A percentile compares a stretch with the other conserved stretches of the same genome.
Evolutionary conservation across 2,113 vertebrate species (phyloP).

Genomic region (Nyctereutes procyonoides): DNA sequence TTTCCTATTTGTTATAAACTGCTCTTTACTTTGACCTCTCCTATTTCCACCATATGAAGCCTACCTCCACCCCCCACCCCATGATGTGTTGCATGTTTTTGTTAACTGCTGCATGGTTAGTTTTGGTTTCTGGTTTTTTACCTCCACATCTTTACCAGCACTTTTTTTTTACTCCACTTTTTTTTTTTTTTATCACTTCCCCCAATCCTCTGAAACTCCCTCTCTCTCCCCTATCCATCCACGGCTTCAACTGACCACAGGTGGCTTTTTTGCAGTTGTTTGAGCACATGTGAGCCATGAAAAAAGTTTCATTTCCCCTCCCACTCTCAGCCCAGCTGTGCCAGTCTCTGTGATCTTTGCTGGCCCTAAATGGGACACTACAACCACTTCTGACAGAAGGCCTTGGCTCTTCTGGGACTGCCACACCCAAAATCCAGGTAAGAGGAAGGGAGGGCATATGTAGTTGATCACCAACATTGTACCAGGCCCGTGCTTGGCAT

Average conservation of each 20-base stretch:
- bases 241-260: conserved; percentile 69
- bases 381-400: not conserved
- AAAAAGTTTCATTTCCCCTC: conserved; percentile 75
- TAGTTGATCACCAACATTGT: not conserved
- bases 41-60: not conserved
- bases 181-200: not conserved
- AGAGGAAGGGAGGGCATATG: not conserved
- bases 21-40: not conserved
- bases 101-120: not conserved
- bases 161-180: no score
- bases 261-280: conserved; percentile 73
- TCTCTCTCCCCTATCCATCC: conserved; percentile 1
- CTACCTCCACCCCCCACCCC: not conserved
- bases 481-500: not conserved
- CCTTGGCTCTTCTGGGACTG: not conserved
- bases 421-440: not conserved
- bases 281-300: conserved; percentile 40
- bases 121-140: not conserved
- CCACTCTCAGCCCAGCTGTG: conserved; percentile 58
- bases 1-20: not conserved
- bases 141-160: not conserved
- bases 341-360: not conserved
- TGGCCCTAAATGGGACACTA: not conserved
- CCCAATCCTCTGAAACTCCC: not conserved
- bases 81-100: not conserved